Base-by-base conservation (phyloP, 2,797 vertebrate genomes). In the Protonibea diacanthus region DNA sequence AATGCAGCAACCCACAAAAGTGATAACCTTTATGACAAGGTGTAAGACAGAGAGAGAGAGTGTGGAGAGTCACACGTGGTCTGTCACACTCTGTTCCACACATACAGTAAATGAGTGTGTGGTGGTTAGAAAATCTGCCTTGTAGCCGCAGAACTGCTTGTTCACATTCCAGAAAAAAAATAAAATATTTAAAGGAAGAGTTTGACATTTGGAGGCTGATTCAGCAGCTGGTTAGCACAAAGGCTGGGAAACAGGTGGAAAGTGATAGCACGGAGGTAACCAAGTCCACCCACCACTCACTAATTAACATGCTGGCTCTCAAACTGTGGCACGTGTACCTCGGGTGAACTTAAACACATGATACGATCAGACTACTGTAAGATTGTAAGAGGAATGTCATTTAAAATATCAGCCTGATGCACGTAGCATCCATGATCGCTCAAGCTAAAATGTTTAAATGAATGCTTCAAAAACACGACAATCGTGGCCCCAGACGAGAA, bases 21-120 rank as follows among this genome's bases (percentile, higher is more conserved):
- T 14, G 44, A 56, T 77, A 67, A 82, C 72, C 56, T 87, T 78
- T 84, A 52, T 59, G 72, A 80, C 40, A 25, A 60, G 47, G 14
- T 70, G 49, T 21, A 21, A 77, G 40, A 58, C 21, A 38, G 33
- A 38, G 8, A 38, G 33, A 38, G 33, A 38, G 33, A 9, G 8
- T 38, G 42, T 38, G 58, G 61, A 59, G 51, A 60, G 38, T 73
- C 21, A 58, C 80, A 82, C 69, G 6, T 27, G 48, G 42, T 76
- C 20, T 78, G 20, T 53, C 44, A 40, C 40, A 33, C 12, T 48
- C 72, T 71, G 52, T 76, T 82, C 71, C 66, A 84, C 60, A n/a
- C 8, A 51, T 82, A 72, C 68, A 67, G 59, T 75, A 78, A 83
- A 78, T 20, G n/a, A 11, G 7, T 40, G 45, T 2, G 63, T 45